Evolutionary conservation across 2,797 vertebrate species (phyloP).

Genomic region (Chromis chromis): DNA sequence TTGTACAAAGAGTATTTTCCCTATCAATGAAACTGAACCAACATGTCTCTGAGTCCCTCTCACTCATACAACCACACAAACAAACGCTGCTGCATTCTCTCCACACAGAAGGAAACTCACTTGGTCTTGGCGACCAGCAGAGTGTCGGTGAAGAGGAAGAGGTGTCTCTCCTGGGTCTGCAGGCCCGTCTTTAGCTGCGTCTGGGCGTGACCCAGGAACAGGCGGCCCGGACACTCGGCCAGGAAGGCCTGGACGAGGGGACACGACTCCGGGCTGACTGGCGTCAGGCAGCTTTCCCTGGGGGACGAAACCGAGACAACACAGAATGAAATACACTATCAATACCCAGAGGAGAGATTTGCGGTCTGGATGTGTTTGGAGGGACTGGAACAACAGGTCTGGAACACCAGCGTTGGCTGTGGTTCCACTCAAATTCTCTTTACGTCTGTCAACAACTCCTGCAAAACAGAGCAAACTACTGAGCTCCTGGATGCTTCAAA

Average conservation of each 20-base stretch:
- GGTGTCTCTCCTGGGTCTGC: slow-evolving; percentile 93
- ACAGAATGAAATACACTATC: slow-evolving; percentile 11
- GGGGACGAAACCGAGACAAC: slow-evolving; percentile 12
- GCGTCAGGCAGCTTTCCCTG: slow-evolving; percentile 90
- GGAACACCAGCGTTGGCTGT: neutral
- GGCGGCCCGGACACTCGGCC: slow-evolving; percentile 81
- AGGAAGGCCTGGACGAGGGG: slow-evolving; percentile 91
- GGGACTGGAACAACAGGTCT: slow-evolving; percentile 9
- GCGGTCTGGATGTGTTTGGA: slow-evolving; percentile 24
- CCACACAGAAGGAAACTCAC: slow-evolving; percentile 80
- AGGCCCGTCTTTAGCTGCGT: slow-evolving; percentile 92
- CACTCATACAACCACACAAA: slow-evolving; percentile 29
- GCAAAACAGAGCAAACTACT: neutral
- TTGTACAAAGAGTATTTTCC: neutral
- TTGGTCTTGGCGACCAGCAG: slow-evolving; percentile 94
- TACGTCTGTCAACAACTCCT: neutral
- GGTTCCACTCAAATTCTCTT: slow-evolving; percentile 9
- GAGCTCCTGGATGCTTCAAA: neutral
- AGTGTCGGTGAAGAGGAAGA: slow-evolving; percentile 93
- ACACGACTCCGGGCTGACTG: slow-evolving; percentile 89
- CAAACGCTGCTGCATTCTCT: slow-evolving; percentile 1
- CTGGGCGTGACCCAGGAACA: slow-evolving; percentile 88
- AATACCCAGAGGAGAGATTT: slow-evolving; percentile 5
- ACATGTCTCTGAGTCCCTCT: neutral
- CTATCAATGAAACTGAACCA: slow-evolving; percentile 10